phyloP scores from a whole-genome alignment of 2,113 vertebrate genomes.

The Neofelis nebulosa region DNA sequence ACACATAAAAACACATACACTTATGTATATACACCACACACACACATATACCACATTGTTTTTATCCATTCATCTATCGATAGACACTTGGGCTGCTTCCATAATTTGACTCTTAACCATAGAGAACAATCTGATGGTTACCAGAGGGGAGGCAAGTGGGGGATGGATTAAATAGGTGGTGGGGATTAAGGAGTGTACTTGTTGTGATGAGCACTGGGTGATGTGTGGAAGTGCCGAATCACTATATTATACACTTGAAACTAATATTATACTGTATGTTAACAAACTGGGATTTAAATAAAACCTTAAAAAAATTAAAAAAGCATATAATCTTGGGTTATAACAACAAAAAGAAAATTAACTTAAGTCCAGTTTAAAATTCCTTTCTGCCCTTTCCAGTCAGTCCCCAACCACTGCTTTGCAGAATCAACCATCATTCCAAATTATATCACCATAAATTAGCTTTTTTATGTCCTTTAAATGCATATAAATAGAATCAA shows the following conservation, averaged over 20 bases:
- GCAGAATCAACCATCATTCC: not conserved
- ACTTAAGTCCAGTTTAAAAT: not conserved
- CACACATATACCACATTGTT: not conserved
- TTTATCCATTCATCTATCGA: not conserved
- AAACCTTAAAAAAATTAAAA: not conserved
- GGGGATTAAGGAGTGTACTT: not conserved
- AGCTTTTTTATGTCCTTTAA: not conserved
- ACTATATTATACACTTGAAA: not conserved
- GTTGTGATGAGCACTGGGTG: not conserved
- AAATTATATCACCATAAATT: not conserved
- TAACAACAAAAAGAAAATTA: not conserved
- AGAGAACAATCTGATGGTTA: not conserved
- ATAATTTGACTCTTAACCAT: not conserved
- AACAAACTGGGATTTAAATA: not conserved
- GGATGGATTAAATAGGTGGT: not conserved
- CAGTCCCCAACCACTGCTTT: not conserved
- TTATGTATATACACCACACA: no score
- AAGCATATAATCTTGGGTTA: not conserved
- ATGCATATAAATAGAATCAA: not conserved
- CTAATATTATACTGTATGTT: not conserved
- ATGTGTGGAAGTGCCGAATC: not conserved
- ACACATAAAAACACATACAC: no score
- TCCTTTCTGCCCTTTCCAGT: not conserved
- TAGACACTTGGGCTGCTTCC: not conserved
- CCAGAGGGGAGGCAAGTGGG: not conserved